Evolutionary conservation across 2,888 invertebrate species (phyloP).

Genomic region (Penaeus monodon): DNA sequence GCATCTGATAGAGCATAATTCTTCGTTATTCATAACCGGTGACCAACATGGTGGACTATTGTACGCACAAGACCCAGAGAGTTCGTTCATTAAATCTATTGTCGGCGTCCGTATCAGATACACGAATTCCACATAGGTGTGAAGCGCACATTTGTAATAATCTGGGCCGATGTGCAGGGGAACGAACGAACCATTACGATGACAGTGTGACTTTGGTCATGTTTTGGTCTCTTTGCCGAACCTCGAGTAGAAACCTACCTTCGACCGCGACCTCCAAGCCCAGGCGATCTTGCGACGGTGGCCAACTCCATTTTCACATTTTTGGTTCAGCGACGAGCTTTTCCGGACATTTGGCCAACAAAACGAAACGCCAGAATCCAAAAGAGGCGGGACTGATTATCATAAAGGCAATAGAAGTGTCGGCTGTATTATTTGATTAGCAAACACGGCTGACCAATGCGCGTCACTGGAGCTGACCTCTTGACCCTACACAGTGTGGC

Average conservation of each 20-base stretch:
- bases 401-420: conserved; percentile 53
- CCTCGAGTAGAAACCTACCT: conserved; percentile 3
- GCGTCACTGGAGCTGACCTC: conserved; percentile 31
- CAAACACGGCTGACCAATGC: conserved; percentile 34
- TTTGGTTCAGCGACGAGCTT: not conserved
- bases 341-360: conserved; percentile 24
- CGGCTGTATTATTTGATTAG: conserved; percentile 46
- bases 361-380: conserved; percentile 20
- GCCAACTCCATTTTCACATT: not conserved
- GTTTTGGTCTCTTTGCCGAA: conserved; percentile 21
- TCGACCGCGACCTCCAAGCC: not conserved
- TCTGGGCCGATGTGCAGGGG: conserved; percentile 24
- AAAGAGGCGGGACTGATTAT: conserved; percentile 45
- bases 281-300: not conserved
- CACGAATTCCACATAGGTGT: conserved; percentile 28
- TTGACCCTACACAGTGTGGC: conserved; percentile 11
- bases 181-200: conserved; percentile 37
- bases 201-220: conserved; percentile 30
- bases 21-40: conserved; percentile 40
- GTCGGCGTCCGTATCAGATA: conserved; percentile 4
- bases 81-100: conserved; percentile 41
- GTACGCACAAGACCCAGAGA: conserved; percentile 17
- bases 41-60: conserved; percentile 27
- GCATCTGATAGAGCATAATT: conserved; percentile 40
- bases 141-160: conserved; percentile 35